Evolutionary conservation across 2,113 vertebrate genomes (phyloP), one percentile per base, ranked within the genome.

Genomic region (Lethenteron camtschaticum): DNA sequence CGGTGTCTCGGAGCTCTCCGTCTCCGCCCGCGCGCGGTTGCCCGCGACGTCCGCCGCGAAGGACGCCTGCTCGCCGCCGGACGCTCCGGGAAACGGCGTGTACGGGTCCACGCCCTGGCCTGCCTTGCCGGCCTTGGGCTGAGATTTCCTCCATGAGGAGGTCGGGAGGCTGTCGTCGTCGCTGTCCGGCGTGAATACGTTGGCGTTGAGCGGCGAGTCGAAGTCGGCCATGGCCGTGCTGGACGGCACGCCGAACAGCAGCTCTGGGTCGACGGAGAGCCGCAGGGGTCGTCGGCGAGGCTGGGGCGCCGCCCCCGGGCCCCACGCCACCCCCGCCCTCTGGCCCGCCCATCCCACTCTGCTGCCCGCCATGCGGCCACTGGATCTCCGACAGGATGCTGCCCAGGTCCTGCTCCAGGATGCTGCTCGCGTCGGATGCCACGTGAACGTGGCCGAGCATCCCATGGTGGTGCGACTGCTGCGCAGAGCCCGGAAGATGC

Each of bases 401-500:
- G 16, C 16, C 14, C n/a, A 80, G 75, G 72, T 82, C 80, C 73
- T 82, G 82, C 56, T 78, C 78, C 69, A 81, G 80, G 66, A 57
- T 20, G 58, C 73, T 75, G 70, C 78, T 72, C 2, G 90, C 83
- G 80, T 94, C 89, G 76, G 96, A 90, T 0, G 94, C 92, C 75
- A 96, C 86, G 73, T 97, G 91, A 1, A 89, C 24, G 87, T 96
- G 71, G 96, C 91, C 57, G 96, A 92, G 56, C 86, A 82, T 2
- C 90, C 90, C 55, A 96, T 96, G 77, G 89, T 95, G 77, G 96
- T 92, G 56, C 90, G 94, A 75, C 94, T 99, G 14, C 90, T 88
- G 3, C 84, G 80, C 5, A 41, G 41, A 41, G 41, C 41, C 41
- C 41, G 41, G 41, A 41, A 41, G 41, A 41, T 83, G 74, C 1